Percentiles rank a stretch among this genome's conserved stretches.
These are phyloP conservation scores for Sminthurides aquaticus DNA, from an alignment of 2,888 invertebrate species.

Conservation along the genomic window DNA sequence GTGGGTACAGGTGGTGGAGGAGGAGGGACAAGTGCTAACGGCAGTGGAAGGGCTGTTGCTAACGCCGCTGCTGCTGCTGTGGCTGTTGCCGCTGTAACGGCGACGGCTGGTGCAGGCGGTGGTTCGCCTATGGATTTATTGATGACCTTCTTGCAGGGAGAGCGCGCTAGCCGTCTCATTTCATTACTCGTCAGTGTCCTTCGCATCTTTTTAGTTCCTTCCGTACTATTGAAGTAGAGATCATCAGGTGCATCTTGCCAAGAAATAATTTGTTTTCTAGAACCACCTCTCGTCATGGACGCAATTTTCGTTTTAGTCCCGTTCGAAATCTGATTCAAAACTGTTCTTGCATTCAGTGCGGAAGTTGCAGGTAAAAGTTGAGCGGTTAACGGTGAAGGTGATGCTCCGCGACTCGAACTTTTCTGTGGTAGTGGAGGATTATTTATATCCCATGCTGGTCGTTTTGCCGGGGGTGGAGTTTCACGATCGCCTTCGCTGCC, in stretches of 20 bases:
- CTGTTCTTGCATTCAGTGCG: constrained; percentile 45
- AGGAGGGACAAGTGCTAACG: constrained; percentile 8
- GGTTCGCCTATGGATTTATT: constrained; percentile 27
- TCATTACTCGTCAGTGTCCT: constrained; percentile 71
- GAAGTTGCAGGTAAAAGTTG: constrained; percentile 32
- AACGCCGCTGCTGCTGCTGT: background rate
- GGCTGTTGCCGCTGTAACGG: background rate
- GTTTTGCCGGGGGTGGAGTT: constrained; percentile 63
- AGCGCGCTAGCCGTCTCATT: constrained; percentile 73
- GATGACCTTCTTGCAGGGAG: constrained; percentile 56
- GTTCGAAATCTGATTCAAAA: constrained; percentile 56
- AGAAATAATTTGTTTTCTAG: constrained; percentile 83
- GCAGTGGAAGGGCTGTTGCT: constrained; percentile 11
- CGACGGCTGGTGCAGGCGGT: constrained; percentile 25
- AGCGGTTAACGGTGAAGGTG: constrained; percentile 41
- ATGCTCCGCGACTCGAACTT: constrained; percentile 44
- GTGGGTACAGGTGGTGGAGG: constrained; percentile 1
- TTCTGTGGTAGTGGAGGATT: constrained; percentile 32
- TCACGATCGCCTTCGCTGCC: constrained; percentile 75
- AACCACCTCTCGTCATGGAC: constrained; percentile 65
- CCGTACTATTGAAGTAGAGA: constrained; percentile 88
- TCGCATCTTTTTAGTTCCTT: constrained; percentile 76
- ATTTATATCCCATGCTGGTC: constrained; percentile 51
- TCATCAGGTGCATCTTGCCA: constrained; percentile 99
- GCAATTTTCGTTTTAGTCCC: constrained; percentile 70